These are phyloP conservation scores for Umimayanthus kanabou DNA, from an alignment of 92 coral and sea anemone genomes.

Conservation along the genomic window DNA sequence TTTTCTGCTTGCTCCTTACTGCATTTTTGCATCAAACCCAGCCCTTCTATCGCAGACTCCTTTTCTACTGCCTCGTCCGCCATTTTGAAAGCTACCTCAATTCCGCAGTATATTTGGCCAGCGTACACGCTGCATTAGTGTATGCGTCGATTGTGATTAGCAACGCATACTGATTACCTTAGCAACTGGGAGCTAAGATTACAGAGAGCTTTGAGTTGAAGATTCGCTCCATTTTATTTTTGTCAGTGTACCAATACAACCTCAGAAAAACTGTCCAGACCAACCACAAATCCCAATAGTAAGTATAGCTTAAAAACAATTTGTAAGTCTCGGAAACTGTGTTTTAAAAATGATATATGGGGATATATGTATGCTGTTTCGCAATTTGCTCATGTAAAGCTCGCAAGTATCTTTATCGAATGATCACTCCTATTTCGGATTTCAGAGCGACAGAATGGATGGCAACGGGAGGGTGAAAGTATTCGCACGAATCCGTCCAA, in stretches of 20 bases:
- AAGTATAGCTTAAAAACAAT: neutral
- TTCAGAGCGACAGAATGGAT: constrained; percentile 58
- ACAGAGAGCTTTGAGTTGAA: neutral
- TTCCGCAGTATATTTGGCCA: constrained; percentile 58
- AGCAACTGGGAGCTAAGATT: constrained; percentile 61
- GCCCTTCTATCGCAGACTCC: constrained; percentile 41
- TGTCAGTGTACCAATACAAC: neutral
- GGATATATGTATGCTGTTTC: too few species aligned
- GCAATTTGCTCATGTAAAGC: constrained; percentile 10
- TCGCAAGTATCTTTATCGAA: constrained; percentile 4
- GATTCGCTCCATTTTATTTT: neutral
- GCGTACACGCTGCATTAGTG: constrained; percentile 40
- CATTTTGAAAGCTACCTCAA: constrained; percentile 61
- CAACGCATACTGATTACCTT: constrained; percentile 78
- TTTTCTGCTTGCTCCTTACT: constrained; percentile 79
- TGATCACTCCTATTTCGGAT: neutral
- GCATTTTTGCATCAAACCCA: constrained; percentile 79
- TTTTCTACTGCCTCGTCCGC: constrained; percentile 63
- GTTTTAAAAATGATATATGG: neutral
- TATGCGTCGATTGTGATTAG: constrained; percentile 66
- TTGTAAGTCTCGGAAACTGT: neutral
- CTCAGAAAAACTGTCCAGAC: neutral
- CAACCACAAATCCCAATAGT: constrained; percentile 2
- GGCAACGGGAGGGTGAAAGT: constrained; percentile 86
- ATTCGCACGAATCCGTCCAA: constrained; percentile 92